phyloP scores from a whole-genome alignment of 1,140 invertebrate genomes.

The Drosophila chauvacae region DNA sequence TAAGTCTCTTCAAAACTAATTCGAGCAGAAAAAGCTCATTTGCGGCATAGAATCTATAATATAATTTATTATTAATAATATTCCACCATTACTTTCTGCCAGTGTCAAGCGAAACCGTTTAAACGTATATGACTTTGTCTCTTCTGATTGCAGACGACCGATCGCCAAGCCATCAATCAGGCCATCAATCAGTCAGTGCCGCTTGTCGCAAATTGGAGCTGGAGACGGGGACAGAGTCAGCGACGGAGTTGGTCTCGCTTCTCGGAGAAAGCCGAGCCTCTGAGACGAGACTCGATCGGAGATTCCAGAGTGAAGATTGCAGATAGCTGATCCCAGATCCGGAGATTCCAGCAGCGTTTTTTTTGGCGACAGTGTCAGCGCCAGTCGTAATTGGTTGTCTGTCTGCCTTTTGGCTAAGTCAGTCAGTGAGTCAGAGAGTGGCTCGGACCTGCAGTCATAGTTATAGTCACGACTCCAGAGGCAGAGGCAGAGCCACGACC shows the following conservation, averaged over 20 bases:
- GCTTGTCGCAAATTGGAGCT: conserved; percentile 65
- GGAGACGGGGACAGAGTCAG: background rate
- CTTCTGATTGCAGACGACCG: conserved; percentile 62
- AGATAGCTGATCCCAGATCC: conserved; percentile 5
- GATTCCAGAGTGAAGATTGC: conserved; percentile 13
- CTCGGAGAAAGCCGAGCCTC: conserved; percentile 37
- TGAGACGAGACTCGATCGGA: background rate
- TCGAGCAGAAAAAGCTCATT: background rate
- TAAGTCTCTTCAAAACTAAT: background rate
- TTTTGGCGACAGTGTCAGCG: conserved; percentile 20
- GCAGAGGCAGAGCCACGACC: conserved; percentile 30
- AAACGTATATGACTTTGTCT: conserved; percentile 35
- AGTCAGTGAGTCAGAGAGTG: conserved; percentile 70
- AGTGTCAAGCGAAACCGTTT: conserved; percentile 31
- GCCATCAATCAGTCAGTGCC: conserved; percentile 62
- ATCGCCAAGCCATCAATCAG: conserved; percentile 63
- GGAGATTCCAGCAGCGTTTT: conserved; percentile 6
- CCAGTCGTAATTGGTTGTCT: background rate
- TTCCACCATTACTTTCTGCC: background rate
- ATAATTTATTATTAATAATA: background rate
- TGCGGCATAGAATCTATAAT: background rate
- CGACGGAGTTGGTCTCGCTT: conserved; percentile 28
- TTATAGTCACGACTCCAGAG: conserved; percentile 43
- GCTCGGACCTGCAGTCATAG: conserved; percentile 35
- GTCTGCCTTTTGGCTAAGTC: conserved; percentile 47